Percentiles rank a stretch among this genome's conserved stretches.
phyloP scores from a whole-genome alignment of 1,140 invertebrate species.

The Bombus breviceps region DNA sequence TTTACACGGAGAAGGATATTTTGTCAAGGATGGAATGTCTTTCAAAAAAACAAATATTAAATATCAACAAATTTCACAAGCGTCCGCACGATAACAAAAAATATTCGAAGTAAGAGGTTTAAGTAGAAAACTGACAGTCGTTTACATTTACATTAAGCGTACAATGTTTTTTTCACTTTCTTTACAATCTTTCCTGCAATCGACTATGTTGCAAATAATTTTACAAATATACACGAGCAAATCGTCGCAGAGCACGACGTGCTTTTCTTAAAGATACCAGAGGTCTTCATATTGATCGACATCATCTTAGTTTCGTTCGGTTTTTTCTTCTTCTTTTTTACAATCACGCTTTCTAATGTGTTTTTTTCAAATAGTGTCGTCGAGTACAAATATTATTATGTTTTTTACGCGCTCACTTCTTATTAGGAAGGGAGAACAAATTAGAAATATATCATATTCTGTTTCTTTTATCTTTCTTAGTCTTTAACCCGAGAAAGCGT shows the following conservation, averaged over 20 bases:
- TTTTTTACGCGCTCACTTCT: neutral
- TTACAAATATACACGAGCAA: slow-evolving; percentile 38
- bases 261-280: neutral
- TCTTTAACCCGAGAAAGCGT: slow-evolving; percentile 6
- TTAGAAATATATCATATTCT: neutral
- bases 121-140: neutral
- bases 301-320: neutral
- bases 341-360: neutral
- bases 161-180: neutral
- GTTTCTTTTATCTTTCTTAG: neutral
- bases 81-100: neutral
- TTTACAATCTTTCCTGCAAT: neutral
- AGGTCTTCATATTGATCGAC: neutral
- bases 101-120: too few relatives aligned
- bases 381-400: neutral
- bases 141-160: neutral
- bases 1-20: neutral
- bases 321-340: neutral
- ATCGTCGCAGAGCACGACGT: neutral
- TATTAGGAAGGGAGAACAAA: neutral
- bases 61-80: neutral
- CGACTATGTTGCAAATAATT: neutral
- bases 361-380: neutral
- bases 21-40: neutral
- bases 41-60: too few relatives aligned